A percentile compares a stretch with the other conserved stretches of the same genome.
phyloP scores from a whole-genome alignment of 2,797 vertebrate genomes.

The Forpus xanthops region DNA sequence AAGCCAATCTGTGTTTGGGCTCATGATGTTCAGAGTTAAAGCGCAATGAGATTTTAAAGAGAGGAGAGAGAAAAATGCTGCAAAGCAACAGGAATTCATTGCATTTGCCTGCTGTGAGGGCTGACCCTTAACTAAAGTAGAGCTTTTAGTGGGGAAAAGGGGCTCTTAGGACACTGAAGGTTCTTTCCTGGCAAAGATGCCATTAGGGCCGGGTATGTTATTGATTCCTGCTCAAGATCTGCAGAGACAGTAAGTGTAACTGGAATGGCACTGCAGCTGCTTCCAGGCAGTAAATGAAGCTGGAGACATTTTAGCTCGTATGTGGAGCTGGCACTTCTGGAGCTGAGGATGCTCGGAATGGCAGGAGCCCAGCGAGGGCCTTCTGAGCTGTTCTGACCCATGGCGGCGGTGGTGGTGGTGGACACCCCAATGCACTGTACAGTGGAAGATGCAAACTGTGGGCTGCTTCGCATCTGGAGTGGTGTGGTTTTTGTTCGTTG shows the following conservation, averaged over 20 bases:
- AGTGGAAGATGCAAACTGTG: neutral
- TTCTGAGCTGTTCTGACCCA: neutral
- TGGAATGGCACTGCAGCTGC: neutral
- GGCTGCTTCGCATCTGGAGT: neutral
- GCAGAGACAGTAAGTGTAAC: neutral
- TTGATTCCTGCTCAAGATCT: neutral
- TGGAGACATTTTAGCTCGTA: neutral
- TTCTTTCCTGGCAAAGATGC: neutral
- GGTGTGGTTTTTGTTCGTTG: fast-evolving
- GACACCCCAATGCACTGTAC: neutral
- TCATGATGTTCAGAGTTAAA: neutral
- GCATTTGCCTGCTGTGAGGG: neutral
- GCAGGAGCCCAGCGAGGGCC: neutral
- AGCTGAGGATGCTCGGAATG: neutral
- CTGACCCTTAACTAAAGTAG: neutral
- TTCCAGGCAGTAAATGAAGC: conserved; percentile 14
- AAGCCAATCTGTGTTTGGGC: neutral
- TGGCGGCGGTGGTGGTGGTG: neutral
- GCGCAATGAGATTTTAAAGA: neutral
- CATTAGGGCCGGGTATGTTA: neutral
- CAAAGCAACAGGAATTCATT: neutral
- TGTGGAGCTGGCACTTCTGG: neutral
- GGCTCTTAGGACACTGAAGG: neutral
- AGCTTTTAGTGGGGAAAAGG: neutral
- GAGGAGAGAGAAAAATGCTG: neutral